phyloP scores from a whole-genome alignment of 2,888 invertebrate species.

The Yponomeuta evonymella region DNA sequence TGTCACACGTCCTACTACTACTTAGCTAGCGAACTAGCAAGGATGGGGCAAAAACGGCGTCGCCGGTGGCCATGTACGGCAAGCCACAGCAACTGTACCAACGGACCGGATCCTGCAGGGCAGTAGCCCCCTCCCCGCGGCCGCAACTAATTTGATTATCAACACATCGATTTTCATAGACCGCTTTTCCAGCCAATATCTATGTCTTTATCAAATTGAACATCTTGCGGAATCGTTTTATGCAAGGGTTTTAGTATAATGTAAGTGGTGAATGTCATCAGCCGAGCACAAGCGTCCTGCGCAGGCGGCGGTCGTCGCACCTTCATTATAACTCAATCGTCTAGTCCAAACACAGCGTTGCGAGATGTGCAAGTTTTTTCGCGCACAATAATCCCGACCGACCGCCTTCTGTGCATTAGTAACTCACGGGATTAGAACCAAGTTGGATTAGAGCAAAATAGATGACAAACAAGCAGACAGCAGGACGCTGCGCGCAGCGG shows the following conservation, averaged over 20 bases:
- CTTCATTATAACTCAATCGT: slow-evolving; percentile 35
- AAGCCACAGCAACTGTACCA: slow-evolving; percentile 71
- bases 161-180: slow-evolving; percentile 2
- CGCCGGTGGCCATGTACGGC: slow-evolving; percentile 62
- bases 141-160: not conserved
- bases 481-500: slow-evolving; percentile 13
- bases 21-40: not conserved
- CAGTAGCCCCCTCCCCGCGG: not conserved
- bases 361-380: slow-evolving; percentile 39
- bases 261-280: not conserved
- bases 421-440: not conserved
- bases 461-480: slow-evolving; percentile 17
- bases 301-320: slow-evolving; percentile 26
- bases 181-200: not conserved
- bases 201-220: not conserved
- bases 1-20: not conserved
- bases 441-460: not conserved
- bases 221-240: not conserved
- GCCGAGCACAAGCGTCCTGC: not conserved
- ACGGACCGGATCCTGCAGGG: slow-evolving; percentile 41
- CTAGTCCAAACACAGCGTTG: slow-evolving; percentile 32
- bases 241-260: not conserved
- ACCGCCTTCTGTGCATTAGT: not conserved
- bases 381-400: slow-evolving; percentile 26
- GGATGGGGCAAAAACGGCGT: slow-evolving; percentile 51